These are phyloP conservation scores for Pammene fasciana DNA, from an alignment of 2,888 invertebrate species.

Conservation along the genomic window DNA sequence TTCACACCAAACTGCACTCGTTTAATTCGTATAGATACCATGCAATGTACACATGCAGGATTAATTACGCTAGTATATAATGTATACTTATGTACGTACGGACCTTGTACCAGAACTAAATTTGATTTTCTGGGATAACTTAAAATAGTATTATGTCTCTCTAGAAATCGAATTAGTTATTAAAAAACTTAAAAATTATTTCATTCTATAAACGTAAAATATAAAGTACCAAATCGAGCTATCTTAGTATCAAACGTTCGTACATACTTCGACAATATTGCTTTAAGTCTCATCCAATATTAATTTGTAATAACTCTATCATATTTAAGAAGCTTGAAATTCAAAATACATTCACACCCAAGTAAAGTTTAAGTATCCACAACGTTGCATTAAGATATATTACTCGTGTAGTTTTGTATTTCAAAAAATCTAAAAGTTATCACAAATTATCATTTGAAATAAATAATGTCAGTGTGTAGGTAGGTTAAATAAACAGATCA, in stretches of 20 bases:
- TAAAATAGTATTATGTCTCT: conserved; percentile 71
- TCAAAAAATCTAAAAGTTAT: conserved; percentile 35
- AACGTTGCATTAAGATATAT: conserved; percentile 38
- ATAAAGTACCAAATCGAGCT: conserved; percentile 58
- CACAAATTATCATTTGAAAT: conserved; percentile 41
- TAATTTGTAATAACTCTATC: conserved; percentile 48
- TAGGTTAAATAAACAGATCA: conserved; percentile 43
- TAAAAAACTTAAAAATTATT: conserved; percentile 57
- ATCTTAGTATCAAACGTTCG: conserved; percentile 55
- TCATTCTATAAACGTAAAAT: conserved; percentile 55
- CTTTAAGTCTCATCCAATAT: conserved; percentile 54
- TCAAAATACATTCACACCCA: conserved; percentile 11
- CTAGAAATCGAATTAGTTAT: conserved; percentile 45
- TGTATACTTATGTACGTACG: conserved; percentile 67
- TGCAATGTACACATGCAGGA: conserved; percentile 73
- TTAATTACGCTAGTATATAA: conserved; percentile 52
- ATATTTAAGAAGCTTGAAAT: conserved; percentile 16
- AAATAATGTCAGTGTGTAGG: conserved; percentile 26
- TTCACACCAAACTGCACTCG: conserved; percentile 69
- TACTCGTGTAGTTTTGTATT: conserved; percentile 19
- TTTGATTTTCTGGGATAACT: conserved; percentile 58
- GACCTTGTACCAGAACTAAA: conserved; percentile 66
- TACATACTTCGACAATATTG: conserved; percentile 66
- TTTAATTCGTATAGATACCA: conserved; percentile 62
- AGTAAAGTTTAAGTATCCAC: conserved; percentile 2